These are phyloP conservation scores for Gnatocerus cornutus DNA, from an alignment of 2,888 invertebrate genomes.

Conservation along the genomic window DNA sequence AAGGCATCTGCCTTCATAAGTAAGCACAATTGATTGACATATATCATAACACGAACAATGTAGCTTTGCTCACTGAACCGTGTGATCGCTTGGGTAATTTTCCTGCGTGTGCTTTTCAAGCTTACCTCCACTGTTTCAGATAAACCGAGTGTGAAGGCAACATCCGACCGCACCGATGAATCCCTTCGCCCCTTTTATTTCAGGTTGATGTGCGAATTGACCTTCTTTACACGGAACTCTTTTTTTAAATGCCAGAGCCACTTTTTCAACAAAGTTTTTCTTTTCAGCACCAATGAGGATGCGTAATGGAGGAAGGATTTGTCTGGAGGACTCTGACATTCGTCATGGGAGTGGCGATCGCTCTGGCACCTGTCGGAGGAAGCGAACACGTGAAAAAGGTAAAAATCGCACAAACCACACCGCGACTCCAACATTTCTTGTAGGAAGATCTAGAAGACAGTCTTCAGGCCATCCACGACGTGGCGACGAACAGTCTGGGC, in stretches of 20 bases:
- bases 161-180: conserved; percentile 25
- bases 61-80: conserved; percentile 35
- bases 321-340: conserved; percentile 65
- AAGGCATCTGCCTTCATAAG: conserved; percentile 42
- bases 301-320: conserved; percentile 69
- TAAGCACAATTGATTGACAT: conserved; percentile 33
- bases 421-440: no score
- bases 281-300: conserved; percentile 71
- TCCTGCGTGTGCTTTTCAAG: conserved; percentile 37
- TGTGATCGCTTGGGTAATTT: conserved; percentile 33
- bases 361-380: conserved; percentile 64
- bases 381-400: conserved; percentile 69
- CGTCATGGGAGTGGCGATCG: conserved; percentile 62
- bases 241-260: conserved; percentile 5
- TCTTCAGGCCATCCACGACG: conserved; percentile 83
- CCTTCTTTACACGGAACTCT: conserved; percentile 8
- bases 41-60: conserved; percentile 9
- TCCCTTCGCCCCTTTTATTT: conserved; percentile 23
- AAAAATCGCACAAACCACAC: not conserved
- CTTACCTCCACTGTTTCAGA: conserved; percentile 36
- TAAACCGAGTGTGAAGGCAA: conserved; percentile 41
- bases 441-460: conserved; percentile 65
- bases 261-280: not conserved
- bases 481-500: conserved; percentile 82
- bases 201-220: conserved; percentile 24